phyloP scores from a whole-genome alignment of 2,797 vertebrate genomes.

The Garrulus glandarius region DNA sequence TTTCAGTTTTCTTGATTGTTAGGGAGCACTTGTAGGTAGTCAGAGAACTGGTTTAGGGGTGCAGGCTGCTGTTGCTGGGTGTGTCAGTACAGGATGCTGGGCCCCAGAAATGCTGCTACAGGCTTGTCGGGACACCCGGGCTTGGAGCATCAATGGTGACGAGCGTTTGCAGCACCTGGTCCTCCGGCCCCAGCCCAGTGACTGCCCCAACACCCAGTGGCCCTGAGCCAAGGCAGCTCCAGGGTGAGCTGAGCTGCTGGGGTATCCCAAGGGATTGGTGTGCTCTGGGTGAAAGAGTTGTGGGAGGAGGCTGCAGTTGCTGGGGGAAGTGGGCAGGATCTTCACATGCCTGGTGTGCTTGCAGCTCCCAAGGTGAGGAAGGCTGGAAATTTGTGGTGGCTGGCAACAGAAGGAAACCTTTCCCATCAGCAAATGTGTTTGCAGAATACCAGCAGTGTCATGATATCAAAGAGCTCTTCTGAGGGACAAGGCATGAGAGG shows the following conservation, averaged over 20 bases:
- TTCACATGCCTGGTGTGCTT: not conserved
- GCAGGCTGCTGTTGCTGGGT: not conserved
- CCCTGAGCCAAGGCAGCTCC: not conserved
- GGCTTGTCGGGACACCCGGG: accelerated
- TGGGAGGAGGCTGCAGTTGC: not conserved
- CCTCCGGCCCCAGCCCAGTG: accelerated
- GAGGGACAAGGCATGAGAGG: not conserved
- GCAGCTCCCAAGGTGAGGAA: not conserved
- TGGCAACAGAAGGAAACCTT: not conserved
- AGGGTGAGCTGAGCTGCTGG: not conserved
- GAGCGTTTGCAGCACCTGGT: not conserved
- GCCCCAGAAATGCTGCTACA: not conserved
- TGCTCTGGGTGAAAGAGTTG: accelerated
- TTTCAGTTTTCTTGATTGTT: not conserved
- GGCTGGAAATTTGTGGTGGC: not conserved
- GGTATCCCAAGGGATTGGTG: accelerated
- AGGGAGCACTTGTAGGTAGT: too few species aligned
- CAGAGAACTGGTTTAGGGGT: not conserved
- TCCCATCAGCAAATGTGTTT: accelerated
- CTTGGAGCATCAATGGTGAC: accelerated
- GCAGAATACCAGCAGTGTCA: not conserved
- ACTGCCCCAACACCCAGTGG: accelerated
- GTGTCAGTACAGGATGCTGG: accelerated
- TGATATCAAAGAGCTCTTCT: not conserved
- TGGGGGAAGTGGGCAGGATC: not conserved